Percentiles rank a stretch among this genome's conserved stretches.
Conservation (phyloP, 2,113 vertebrate genomes). For the Rousettus leschenaultii region DNA sequence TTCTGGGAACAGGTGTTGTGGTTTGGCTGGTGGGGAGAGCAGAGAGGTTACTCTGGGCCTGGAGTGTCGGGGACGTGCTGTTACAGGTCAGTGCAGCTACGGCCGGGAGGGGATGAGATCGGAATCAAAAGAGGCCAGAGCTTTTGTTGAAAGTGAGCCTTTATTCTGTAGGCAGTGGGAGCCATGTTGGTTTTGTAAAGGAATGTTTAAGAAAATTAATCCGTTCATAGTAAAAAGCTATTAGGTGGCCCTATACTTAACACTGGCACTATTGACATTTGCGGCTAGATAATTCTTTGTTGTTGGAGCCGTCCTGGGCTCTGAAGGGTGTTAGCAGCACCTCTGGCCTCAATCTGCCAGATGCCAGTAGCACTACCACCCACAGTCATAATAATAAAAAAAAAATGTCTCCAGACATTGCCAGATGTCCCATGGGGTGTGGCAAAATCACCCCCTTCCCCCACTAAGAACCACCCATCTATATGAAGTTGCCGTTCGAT, state of each 20-base stretch:
- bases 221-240: background rate
- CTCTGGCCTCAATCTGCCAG: background rate
- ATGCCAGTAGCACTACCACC: background rate
- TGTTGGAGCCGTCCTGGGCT: background rate
- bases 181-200: background rate
- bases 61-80: background rate
- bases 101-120: background rate
- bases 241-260: background rate
- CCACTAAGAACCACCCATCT: background rate
- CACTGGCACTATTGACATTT: background rate
- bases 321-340: background rate
- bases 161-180: background rate
- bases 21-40: too few species aligned
- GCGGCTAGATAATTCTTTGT: background rate
- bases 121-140: background rate
- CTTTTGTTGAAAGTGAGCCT: background rate
- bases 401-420: background rate
- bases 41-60: background rate
- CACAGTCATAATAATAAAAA: background rate
- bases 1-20: background rate
- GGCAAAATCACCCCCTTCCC: background rate
- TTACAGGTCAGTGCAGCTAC: background rate
- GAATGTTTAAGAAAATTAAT: background rate
- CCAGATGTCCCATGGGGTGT: background rate
- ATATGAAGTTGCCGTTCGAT: background rate